Conservation (phyloP, 64 coral and sea anemone species). For the Platygyra sinensis region DNA sequence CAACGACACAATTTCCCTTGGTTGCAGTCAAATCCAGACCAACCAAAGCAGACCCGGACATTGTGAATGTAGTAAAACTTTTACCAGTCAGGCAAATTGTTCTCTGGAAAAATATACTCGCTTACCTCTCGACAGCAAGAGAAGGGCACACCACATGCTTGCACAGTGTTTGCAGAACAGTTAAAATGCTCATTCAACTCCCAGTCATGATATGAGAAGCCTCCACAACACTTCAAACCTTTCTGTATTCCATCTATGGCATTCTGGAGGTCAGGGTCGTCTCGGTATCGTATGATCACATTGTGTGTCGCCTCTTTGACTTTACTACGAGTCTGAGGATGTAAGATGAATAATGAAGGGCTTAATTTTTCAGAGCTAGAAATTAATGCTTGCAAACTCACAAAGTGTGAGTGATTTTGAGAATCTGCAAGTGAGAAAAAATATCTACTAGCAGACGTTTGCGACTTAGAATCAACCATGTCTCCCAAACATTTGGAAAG, state of each 20-base stretch:
- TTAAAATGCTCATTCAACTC: conserved; percentile 79
- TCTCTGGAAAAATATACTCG: no score
- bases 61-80: background rate
- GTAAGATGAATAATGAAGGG: no score
- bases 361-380: no score
- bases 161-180: conserved; percentile 67
- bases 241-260: conserved; percentile 83
- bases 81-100: background rate
- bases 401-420: no score
- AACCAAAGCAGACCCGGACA: no score
- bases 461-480: no score
- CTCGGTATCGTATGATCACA: conserved; percentile 72
- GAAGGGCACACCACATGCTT: conserved; percentile 87
- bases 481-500: no score
- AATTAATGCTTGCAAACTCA: no score
- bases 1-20: no score
- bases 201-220: conserved; percentile 93
- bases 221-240: conserved; percentile 81
- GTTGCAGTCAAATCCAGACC: no score
- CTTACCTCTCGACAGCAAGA: conserved; percentile 78
- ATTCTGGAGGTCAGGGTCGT: conserved; percentile 88
- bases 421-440: no score
- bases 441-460: no score
- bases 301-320: conserved; percentile 48
- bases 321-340: conserved; percentile 67